Conservation (phyloP, 2,113 vertebrate species). For the Protobothrops flavoviridis region DNA sequence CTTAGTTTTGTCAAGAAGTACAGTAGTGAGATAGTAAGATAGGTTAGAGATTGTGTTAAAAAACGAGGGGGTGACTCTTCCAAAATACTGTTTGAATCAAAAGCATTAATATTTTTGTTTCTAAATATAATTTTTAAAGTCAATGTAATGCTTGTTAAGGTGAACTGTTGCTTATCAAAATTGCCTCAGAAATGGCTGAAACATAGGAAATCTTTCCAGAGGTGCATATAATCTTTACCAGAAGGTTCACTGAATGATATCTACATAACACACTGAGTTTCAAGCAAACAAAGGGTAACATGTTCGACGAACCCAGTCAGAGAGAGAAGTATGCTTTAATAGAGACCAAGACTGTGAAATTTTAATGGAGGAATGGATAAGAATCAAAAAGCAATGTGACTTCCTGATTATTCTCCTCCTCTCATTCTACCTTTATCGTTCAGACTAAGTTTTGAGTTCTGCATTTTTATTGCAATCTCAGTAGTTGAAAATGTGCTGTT, state of each 20-base stretch:
- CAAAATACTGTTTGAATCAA: background rate
- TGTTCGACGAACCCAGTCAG: background rate
- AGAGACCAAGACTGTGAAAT: background rate
- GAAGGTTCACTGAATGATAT: background rate
- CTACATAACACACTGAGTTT: background rate
- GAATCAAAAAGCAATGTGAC: background rate
- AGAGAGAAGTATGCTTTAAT: background rate
- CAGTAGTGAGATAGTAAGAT: background rate
- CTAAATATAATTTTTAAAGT: background rate
- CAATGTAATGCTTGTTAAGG: background rate
- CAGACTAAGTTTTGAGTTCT: background rate
- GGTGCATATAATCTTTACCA: background rate
- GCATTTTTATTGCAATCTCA: background rate
- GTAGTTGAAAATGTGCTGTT: background rate
- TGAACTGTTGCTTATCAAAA: background rate
- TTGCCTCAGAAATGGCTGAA: background rate
- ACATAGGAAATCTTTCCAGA: background rate
- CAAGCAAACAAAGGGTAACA: background rate
- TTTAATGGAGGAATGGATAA: background rate
- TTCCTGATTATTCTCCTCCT: background rate
- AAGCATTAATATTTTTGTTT: background rate
- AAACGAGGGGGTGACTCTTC: background rate
- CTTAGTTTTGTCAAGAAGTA: background rate
- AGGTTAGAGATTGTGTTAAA: background rate
- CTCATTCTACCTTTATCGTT: background rate